A percentile compares a stretch with the other conserved stretches of the same genome.
Conservation (phyloP, 2,888 invertebrate genomes). For the Cephus spinipes region DNA sequence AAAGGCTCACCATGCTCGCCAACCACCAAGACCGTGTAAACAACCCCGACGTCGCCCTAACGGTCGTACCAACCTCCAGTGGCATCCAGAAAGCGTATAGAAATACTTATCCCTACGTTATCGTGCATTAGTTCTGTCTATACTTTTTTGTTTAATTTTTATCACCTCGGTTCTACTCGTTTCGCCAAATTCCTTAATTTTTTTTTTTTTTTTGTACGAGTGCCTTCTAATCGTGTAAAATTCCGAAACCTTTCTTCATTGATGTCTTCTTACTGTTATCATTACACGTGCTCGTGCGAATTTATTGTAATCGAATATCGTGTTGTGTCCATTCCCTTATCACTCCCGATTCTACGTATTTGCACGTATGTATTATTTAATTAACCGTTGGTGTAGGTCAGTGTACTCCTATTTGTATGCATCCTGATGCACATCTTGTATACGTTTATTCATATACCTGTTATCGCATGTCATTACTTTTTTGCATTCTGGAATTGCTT, state of each 20-base stretch:
- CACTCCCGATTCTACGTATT: not conserved
- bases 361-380: not conserved
- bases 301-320: not conserved
- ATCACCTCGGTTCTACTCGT: not conserved
- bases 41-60: conserved; percentile 11
- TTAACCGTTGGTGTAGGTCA: not conserved
- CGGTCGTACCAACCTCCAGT: conserved; percentile 16
- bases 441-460: not conserved
- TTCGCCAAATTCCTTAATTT: not conserved
- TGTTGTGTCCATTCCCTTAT: not conserved
- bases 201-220: conserved; percentile 58
- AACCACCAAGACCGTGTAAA: conserved; percentile 9
- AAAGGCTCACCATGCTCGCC: conserved; percentile 11
- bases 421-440: not conserved
- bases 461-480: not conserved
- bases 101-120: not conserved
- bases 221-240: conserved; percentile 56
- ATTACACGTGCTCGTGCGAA: not conserved
- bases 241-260: no score
- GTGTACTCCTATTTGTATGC: not conserved
- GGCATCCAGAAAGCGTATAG: conserved; percentile 5
- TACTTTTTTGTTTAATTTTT: not conserved
- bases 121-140: not conserved
- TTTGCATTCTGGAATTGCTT: not conserved
- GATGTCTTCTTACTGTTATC: not conserved